Conservation (phyloP, 2,888 invertebrate species). For the Drosophila anomelani region DNA sequence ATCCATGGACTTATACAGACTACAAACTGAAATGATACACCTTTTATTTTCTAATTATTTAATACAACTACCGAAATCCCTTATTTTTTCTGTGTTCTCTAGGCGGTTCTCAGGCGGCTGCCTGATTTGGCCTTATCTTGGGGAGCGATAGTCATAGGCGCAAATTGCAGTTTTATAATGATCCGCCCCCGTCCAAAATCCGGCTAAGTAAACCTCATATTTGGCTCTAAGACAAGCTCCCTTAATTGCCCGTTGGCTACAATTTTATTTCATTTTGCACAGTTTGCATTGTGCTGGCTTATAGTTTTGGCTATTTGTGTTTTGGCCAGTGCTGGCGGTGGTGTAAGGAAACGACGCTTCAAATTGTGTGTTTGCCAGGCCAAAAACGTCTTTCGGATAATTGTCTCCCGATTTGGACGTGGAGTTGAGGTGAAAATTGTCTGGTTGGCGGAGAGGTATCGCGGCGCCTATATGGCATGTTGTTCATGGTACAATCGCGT, state of each 20-base stretch:
- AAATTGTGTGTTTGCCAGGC: conserved; percentile 55
- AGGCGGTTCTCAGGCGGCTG: too few relatives aligned
- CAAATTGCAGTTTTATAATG: conserved; percentile 74
- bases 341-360: conserved; percentile 62
- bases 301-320: conserved; percentile 48
- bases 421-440: conserved; percentile 68
- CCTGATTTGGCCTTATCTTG: conserved; percentile 53
- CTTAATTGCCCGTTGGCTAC: conserved; percentile 41
- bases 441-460: conserved; percentile 28
- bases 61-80: background rate
- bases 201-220: conserved; percentile 34
- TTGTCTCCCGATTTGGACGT: conserved; percentile 65
- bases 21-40: background rate
- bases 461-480: conserved; percentile 35
- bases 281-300: conserved; percentile 30
- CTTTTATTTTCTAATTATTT: background rate
- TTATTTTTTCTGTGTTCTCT: conserved; percentile 1
- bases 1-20: background rate
- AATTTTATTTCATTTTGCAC: conserved; percentile 31
- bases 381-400: conserved; percentile 67
- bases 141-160: conserved; percentile 37
- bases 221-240: conserved; percentile 47
- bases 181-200: conserved; percentile 53
- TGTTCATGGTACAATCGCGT: conserved; percentile 49
- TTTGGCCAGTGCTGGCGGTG: conserved; percentile 57